These are phyloP conservation scores for Azemiops feae DNA, from an alignment of 2,113 vertebrate genomes.

Conservation along the genomic window DNA sequence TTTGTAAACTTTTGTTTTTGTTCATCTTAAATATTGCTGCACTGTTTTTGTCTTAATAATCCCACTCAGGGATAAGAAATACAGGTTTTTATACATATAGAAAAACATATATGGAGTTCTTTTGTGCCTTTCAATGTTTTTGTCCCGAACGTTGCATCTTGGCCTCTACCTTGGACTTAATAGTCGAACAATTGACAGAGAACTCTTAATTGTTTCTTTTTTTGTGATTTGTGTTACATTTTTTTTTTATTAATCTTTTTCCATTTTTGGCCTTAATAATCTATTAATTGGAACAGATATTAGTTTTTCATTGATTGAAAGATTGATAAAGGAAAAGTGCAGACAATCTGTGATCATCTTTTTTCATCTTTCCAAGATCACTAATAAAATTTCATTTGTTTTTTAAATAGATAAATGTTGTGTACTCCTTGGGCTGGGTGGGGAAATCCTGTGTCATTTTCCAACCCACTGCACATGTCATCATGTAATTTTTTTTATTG, in stretches of 20 bases:
- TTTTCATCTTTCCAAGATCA: background rate
- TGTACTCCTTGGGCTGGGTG: background rate
- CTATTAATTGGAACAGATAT: background rate
- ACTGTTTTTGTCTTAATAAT: background rate
- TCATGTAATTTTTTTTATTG: background rate
- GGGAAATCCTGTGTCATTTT: background rate
- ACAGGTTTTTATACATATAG: background rate
- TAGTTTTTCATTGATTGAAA: background rate
- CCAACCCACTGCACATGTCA: background rate
- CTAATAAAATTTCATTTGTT: background rate
- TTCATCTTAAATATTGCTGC: background rate
- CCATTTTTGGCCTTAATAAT: background rate
- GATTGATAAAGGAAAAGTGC: background rate
- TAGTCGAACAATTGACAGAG: background rate
- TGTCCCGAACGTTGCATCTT: background rate
- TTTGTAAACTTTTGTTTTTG: background rate
- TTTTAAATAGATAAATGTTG: background rate
- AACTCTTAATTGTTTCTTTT: background rate
- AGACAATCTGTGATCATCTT: background rate
- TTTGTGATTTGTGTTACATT: background rate
- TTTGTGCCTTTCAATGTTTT: background rate
- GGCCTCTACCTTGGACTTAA: background rate
- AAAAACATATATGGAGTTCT: background rate
- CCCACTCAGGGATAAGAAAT: background rate
- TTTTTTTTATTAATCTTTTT: background rate